Evolutionary conservation across 2,797 vertebrate genomes (phyloP), one percentile per base, ranked within the genome.

Genomic region (Varecia variegata): DNA sequence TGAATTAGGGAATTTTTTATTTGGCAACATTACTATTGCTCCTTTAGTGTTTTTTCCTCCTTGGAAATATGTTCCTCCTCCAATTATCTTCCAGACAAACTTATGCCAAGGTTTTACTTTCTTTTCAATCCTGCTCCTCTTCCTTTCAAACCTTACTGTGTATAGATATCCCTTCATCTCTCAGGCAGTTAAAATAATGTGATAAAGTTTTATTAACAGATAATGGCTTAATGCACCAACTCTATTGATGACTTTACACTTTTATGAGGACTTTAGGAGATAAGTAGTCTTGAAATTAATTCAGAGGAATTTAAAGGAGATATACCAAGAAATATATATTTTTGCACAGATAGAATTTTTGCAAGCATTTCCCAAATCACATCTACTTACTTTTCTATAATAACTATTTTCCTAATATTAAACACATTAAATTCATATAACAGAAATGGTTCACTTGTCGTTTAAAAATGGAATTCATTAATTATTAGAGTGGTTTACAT

Each of bases 401-500:
- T 58, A 88, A 83, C 12, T 73, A 40, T 81, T 85, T 7, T 83
- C 45, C 18, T 90, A 80, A 89, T 80, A 73, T 68, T 91, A 94
- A 96, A 80, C 20, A 45, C 43, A 76, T 43, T 87, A 52, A 70
- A 95, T 83, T 88, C 52, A 74, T 83, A n/a, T 62, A 96, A 80
- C 30, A 87, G 38, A 94, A 95, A 93, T 60, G 13, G 5, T 89
- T 95, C 25, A 38, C 21, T 88, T 97, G 86, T 84, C 93, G 87
- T 76, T 86, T 94, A 32, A 88, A 95, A 95, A 92, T 91, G 14
- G 35, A 95, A 73, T 88, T 90, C 21, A 67, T 94, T 96, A 85
- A 96, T 96, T 90, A 80, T 92, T 93, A 82, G 35, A 27, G 45
- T 92, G 73, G 58, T 85, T 96, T 94, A 88, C 81, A 82, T 90